Evolutionary conservation across 2,113 vertebrate species (phyloP).

Genomic region (Toxotes chatareus): DNA sequence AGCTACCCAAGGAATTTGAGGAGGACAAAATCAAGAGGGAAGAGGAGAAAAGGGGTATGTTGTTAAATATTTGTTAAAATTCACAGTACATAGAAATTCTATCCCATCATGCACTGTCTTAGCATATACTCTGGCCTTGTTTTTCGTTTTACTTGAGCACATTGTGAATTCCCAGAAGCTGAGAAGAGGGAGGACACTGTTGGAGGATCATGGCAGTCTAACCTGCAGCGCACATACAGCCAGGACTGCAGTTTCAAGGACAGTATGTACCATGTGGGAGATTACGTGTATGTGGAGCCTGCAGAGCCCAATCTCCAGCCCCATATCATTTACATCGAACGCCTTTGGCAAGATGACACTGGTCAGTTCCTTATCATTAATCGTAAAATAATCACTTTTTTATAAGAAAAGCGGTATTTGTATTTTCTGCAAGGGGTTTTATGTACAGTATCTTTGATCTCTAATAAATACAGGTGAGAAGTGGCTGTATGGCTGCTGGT

Average conservation of each 20-base stretch:
- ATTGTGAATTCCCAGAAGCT: slow-evolving; percentile 87
- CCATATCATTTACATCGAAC: slow-evolving; percentile 98
- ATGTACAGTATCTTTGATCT: background rate
- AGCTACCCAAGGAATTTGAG: slow-evolving; percentile 96
- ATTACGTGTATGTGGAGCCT: slow-evolving; percentile 98
- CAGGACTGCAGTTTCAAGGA: slow-evolving; percentile 99
- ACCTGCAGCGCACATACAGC: slow-evolving; percentile 94
- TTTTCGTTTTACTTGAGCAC: slow-evolving; percentile 1
- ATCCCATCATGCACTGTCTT: background rate
- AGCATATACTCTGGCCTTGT: background rate
- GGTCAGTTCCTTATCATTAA: slow-evolving; percentile 83
- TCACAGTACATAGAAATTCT: background rate
- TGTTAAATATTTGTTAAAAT: slow-evolving; percentile 6
- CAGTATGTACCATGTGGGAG: slow-evolving; percentile 97
- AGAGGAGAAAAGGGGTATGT: slow-evolving; percentile 95
- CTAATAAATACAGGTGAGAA: slow-evolving; percentile 89
- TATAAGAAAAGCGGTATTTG: background rate
- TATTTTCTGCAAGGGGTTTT: background rate
- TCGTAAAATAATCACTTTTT: background rate
- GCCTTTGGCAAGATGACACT: slow-evolving; percentile 96
- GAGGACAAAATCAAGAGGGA: slow-evolving; percentile 98
- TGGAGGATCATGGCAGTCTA: slow-evolving; percentile 88
- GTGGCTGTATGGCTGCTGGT: slow-evolving; percentile 99
- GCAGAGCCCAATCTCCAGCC: slow-evolving; percentile 94
- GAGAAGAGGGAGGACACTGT: slow-evolving; percentile 95